Percentiles rank a stretch among this genome's conserved stretches.
These are phyloP conservation scores for Nycticryphes semicollaris DNA, from an alignment of 2,113 vertebrate genomes.

Conservation along the genomic window DNA sequence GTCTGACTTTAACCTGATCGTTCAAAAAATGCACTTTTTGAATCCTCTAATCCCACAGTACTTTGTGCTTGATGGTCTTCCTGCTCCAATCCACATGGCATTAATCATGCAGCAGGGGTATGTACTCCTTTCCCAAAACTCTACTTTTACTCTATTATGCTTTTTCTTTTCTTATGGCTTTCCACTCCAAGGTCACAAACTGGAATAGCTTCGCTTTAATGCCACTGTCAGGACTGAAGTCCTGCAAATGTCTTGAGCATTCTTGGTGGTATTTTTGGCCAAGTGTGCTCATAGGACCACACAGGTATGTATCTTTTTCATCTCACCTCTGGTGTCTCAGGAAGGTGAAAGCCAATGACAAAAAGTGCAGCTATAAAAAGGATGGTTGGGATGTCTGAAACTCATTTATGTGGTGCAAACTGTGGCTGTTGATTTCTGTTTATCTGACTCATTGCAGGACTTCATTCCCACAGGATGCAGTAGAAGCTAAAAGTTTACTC, in stretches of 20 bases:
- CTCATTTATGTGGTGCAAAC: not conserved
- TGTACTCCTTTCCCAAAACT: not conserved
- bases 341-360: not conserved
- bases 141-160: not conserved
- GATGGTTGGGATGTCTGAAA: not conserved
- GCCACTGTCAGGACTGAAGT: not conserved
- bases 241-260: not conserved
- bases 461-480: not conserved
- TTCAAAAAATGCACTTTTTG: not conserved
- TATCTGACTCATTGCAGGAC: not conserved
- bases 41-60: not conserved
- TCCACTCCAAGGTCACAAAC: not conserved
- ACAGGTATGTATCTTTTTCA: not conserved
- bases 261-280: not conserved
- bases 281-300: not conserved
- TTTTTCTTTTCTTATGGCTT: not conserved
- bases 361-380: not conserved
- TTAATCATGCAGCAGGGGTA: not conserved
- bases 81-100: fast-evolving
- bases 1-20: not conserved
- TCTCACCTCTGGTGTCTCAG: not conserved
- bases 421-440: not conserved
- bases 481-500: not conserved
- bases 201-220: not conserved
- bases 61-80: not conserved